These are phyloP conservation scores for Myxocyprinus asiaticus DNA, from an alignment of 2,113 vertebrate genomes.

Conservation along the genomic window DNA sequence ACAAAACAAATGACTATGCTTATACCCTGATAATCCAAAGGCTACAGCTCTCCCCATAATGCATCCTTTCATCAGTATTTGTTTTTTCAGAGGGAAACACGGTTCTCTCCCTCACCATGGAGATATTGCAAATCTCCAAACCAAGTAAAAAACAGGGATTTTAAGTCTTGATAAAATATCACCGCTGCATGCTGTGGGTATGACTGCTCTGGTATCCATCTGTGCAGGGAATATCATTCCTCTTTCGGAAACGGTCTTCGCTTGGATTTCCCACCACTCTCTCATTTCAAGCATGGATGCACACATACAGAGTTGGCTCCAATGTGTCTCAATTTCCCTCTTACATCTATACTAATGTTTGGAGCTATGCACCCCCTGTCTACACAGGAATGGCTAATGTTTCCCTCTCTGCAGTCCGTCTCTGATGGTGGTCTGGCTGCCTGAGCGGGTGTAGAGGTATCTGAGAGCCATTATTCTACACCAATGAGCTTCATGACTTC, in stretches of 20 bases:
- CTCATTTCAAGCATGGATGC: not conserved
- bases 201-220: not conserved
- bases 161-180: constrained; percentile 7
- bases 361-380: constrained; percentile 7
- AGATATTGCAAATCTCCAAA: not conserved
- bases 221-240: constrained; percentile 30
- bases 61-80: not conserved
- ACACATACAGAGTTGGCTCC: not conserved
- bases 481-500: constrained; percentile 25
- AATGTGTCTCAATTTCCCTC: constrained; percentile 14
- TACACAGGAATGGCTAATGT: constrained; percentile 12
- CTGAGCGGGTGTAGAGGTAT: constrained; percentile 20
- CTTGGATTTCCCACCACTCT: not conserved
- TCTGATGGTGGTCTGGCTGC: constrained; percentile 9
- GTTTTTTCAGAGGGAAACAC: not conserved
- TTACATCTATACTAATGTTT: constrained; percentile 29
- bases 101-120: not conserved
- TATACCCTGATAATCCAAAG: no score
- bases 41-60: not conserved
- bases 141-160: constrained; percentile 11
- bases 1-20: no score
- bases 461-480: constrained; percentile 38
- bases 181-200: not conserved
- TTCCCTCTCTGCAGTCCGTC: constrained; percentile 11
- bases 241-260: not conserved